These are phyloP conservation scores for Anthopleura sola DNA, from an alignment of 64 coral and sea anemone genomes.

Conservation along the genomic window DNA sequence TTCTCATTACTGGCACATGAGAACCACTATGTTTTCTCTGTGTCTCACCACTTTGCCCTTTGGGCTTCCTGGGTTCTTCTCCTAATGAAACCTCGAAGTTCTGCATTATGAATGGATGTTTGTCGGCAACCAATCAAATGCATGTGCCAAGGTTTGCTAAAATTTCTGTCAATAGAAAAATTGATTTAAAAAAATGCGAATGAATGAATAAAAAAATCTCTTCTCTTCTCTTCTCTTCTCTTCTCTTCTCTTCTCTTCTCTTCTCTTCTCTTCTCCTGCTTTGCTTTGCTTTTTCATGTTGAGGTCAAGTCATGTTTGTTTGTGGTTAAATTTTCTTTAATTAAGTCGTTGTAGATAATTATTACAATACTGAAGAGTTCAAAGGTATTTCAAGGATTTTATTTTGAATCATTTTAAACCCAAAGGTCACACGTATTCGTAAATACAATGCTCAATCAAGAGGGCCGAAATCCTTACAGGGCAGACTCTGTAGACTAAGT, in stretches of 20 bases:
- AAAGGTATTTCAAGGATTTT: neutral
- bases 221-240: no score
- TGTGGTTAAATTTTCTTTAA: neutral
- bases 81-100: neutral
- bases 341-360: neutral
- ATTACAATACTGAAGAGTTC: neutral
- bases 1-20: neutral
- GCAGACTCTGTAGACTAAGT: neutral
- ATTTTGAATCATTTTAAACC: neutral
- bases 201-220: no score
- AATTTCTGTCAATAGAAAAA: no score
- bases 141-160: neutral
- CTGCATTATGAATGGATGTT: neutral
- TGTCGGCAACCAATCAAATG: neutral
- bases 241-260: no score
- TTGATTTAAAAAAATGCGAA: no score
- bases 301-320: no score
- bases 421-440: neutral
- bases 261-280: no score
- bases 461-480: neutral
- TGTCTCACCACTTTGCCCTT: neutral
- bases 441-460: neutral
- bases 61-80: neutral
- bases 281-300: no score
- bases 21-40: slow-evolving; percentile 11